These are phyloP conservation scores for Listrodromus nycthemerus DNA, from an alignment of 2,888 invertebrate species.

Conservation along the genomic window DNA sequence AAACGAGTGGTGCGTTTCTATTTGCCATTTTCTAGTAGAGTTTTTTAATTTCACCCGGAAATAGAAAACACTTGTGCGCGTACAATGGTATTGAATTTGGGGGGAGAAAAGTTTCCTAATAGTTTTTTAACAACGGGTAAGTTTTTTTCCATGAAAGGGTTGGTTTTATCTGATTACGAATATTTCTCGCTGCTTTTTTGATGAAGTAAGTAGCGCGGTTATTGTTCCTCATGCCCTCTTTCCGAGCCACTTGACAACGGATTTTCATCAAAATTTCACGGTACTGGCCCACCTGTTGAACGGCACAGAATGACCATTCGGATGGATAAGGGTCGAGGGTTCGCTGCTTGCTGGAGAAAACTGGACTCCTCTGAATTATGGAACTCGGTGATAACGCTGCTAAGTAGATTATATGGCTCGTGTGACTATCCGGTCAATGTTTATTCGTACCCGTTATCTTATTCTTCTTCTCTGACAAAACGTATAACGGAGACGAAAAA, in stretches of 20 bases:
- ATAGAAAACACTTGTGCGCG: too few species aligned
- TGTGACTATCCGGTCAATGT: conserved; percentile 51
- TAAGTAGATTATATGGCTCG: conserved; percentile 58
- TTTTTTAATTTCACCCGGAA: too few species aligned
- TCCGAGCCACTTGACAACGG: conserved; percentile 59
- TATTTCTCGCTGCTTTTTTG: conserved; percentile 36
- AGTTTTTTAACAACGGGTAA: too few species aligned
- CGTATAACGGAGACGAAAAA: conserved; percentile 26
- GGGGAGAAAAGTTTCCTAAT: too few species aligned
- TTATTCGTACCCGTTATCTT: conserved; percentile 19
- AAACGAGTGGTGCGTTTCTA: conserved; percentile 29
- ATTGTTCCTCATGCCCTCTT: conserved; percentile 10
- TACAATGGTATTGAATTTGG: too few species aligned
- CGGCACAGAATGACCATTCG: conserved; percentile 72
- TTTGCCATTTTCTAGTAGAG: not conserved
- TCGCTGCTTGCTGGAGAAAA: conserved; percentile 11
- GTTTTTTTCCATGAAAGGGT: not conserved
- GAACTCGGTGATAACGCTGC: conserved; percentile 68
- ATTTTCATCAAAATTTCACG: conserved; percentile 78
- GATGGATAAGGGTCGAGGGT: conserved; percentile 41
- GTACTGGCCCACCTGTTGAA: conserved; percentile 78
- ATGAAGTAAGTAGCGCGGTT: conserved; percentile 54
- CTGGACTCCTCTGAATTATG: conserved; percentile 73
- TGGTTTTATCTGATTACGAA: not conserved
- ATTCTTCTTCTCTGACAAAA: conserved; percentile 1